Base-by-base conservation (phyloP, 2,113 vertebrate species). In the Verasper variegatus region DNA sequence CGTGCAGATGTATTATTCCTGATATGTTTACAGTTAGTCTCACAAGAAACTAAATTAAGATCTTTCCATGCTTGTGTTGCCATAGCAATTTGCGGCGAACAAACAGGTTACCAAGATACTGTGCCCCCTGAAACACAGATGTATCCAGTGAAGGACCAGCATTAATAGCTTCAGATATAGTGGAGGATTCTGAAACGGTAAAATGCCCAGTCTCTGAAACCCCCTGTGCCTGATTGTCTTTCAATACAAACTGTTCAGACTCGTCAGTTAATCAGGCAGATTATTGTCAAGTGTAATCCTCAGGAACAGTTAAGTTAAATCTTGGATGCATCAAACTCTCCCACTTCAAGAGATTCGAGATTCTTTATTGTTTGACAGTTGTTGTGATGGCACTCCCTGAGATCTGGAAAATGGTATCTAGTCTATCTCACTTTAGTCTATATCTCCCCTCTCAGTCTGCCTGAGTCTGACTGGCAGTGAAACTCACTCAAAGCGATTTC, bases 41-140 rank as follows among this genome's bases (percentile, higher is more conserved):
- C 56, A 18, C 3, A 35, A 68, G 56, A 83, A 88, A 84, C 76
- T 80, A 86, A 85, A 81, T 67, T 56, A 73, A 71, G 67, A 82
- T 75, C 47, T 69, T 61, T 72, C 69, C 56, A 35, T 0, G 11
- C 57, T 42, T 15, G 31, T 45, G 90, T 91, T 90, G 85, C 89
- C 85, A 91, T 91, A 86, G 85, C 51, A 60, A 91, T 83, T 64
- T 76, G 45, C 65, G 31, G 13, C 10, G 51, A 86, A 69, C 74
- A 81, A 81, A 85, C 71, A 27, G 51, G 74, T 68, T 64, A 78
- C 51, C 0, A 11, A 75, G 71, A 71, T 12, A 12, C 42, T 20
- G 45, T 73, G 62, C 18, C 64, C 54, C 67, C 45, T 47, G 11
- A 37, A 68, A 52, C 11, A 40, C 26, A 67, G 45, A 70, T 45